phyloP scores from a whole-genome alignment of 2,113 vertebrate species.

The Cyrtonyx montezumae region DNA sequence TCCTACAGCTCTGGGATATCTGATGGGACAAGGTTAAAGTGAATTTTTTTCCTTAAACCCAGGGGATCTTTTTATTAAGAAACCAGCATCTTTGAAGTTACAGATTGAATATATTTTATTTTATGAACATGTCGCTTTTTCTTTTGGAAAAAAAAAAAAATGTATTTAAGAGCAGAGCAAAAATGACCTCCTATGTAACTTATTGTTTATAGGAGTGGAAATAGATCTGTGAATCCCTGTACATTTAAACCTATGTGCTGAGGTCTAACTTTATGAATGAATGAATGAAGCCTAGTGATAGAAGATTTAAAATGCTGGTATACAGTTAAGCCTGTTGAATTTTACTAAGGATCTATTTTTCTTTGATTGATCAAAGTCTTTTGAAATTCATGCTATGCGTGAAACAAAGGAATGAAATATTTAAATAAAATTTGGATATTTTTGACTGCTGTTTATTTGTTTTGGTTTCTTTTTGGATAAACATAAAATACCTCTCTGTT shows the following conservation, averaged over 20 bases:
- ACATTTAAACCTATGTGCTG: not conserved
- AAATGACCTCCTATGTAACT: not conserved
- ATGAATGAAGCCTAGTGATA: not conserved
- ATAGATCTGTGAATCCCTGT: not conserved
- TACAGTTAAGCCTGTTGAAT: not conserved
- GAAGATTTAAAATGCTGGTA: not conserved
- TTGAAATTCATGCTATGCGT: not conserved
- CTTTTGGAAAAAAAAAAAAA: not conserved
- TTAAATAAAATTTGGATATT: not conserved
- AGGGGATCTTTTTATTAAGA: not conserved
- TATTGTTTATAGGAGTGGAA: not conserved
- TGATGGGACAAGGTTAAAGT: slow-evolving; percentile 24
- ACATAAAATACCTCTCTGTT: not conserved
- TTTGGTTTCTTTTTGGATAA: not conserved
- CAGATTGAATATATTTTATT: not conserved
- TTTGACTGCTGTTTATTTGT: not conserved
- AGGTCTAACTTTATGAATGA: not conserved
- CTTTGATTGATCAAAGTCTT: not conserved
- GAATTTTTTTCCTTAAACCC: not conserved
- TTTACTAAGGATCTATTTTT: not conserved
- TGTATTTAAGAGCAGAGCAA: not conserved
- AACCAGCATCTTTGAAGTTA: not conserved
- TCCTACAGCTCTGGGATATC: slow-evolving; percentile 34
- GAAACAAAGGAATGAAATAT: not conserved
- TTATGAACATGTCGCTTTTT: not conserved